A percentile compares a stretch with the other conserved stretches of the same genome.
Conservation (phyloP, 1,140 invertebrate species). For the Sitobion miscanthi region DNA sequence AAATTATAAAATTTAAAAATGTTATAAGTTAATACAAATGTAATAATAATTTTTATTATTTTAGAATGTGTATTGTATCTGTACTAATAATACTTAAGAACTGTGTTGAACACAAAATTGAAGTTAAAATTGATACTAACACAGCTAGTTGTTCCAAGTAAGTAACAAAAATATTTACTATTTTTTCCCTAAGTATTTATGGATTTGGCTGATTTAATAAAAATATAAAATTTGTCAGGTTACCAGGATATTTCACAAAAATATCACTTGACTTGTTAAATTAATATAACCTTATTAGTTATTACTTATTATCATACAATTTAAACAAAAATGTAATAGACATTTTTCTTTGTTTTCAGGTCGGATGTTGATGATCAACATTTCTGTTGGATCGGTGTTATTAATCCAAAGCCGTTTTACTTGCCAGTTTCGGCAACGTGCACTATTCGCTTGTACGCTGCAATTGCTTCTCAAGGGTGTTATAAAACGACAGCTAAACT, state of each 20-base stretch:
- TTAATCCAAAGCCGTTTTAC: slow-evolving; percentile 33
- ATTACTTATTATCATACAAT: not conserved
- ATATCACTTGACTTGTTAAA: not conserved
- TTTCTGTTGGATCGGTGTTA: slow-evolving; percentile 48
- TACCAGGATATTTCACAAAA: no score
- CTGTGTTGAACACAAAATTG: slow-evolving; percentile 59
- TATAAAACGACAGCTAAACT: slow-evolving; percentile 42
- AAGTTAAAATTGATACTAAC: slow-evolving; percentile 57
- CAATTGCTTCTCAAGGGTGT: slow-evolving; percentile 46
- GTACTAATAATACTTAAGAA: slow-evolving; percentile 57
- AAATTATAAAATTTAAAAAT: not conserved
- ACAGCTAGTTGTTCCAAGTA: slow-evolving; percentile 45
- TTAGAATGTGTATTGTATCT: slow-evolving; percentile 57
- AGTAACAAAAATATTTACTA: slow-evolving; percentile 12
- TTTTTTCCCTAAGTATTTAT: not conserved
- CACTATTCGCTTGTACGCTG: not conserved
- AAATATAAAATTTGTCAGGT: not conserved
- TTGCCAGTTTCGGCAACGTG: slow-evolving; percentile 24
- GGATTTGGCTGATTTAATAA: not conserved
- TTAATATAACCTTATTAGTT: not conserved
- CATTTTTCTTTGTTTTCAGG: not conserved
- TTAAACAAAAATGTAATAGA: not conserved
- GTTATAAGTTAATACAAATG: not conserved
- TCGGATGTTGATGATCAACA: slow-evolving; percentile 27
- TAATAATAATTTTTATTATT: slow-evolving; percentile 42